These are phyloP conservation scores for Eurytoma californica DNA, from an alignment of 2,888 invertebrate species.

Conservation along the genomic window DNA sequence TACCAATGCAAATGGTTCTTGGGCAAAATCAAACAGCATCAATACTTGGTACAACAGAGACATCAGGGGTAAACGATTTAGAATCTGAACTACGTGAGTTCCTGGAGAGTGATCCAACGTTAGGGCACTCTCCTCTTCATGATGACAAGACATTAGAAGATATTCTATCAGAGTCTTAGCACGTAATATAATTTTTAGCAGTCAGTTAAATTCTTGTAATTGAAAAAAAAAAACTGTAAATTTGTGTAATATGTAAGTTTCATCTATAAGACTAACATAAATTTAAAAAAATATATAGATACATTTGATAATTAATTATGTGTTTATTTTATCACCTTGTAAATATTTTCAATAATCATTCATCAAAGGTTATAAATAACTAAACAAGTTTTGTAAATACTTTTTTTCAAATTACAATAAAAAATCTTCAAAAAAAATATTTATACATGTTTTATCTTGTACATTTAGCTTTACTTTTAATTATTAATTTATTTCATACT, in stretches of 20 bases:
- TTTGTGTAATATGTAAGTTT: slow-evolving; percentile 55
- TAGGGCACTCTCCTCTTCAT: slow-evolving; percentile 76
- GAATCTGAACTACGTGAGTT: slow-evolving; percentile 84
- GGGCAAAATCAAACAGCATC: slow-evolving; percentile 65
- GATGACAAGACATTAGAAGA: slow-evolving; percentile 73
- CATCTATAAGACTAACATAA: slow-evolving; percentile 49
- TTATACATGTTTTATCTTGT: too few species aligned
- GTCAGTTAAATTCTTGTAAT: slow-evolving; percentile 43
- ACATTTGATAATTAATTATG: slow-evolving; percentile 48
- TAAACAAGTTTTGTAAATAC: too few species aligned
- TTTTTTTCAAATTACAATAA: too few species aligned
- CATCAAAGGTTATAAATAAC: too few species aligned
- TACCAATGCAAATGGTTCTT: slow-evolving; percentile 69
- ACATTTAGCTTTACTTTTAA: too few species aligned
- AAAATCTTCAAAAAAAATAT: too few species aligned
- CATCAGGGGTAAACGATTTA: slow-evolving; percentile 77
- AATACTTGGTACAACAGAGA: slow-evolving; percentile 65
- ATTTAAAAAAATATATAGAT: slow-evolving; percentile 49
- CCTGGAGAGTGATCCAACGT: slow-evolving; percentile 81
- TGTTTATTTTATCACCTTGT: background rate
- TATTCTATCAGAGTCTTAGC: slow-evolving; percentile 72
- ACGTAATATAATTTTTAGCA: slow-evolving; percentile 54
- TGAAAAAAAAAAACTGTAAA: slow-evolving; percentile 49
- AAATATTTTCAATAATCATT: background rate
- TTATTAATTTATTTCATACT: too few species aligned